A percentile compares a stretch with the other conserved stretches of the same genome.
These are phyloP conservation scores for Paramuricea clavata DNA, from an alignment of 92 coral and sea anemone genomes.

Conservation along the genomic window DNA sequence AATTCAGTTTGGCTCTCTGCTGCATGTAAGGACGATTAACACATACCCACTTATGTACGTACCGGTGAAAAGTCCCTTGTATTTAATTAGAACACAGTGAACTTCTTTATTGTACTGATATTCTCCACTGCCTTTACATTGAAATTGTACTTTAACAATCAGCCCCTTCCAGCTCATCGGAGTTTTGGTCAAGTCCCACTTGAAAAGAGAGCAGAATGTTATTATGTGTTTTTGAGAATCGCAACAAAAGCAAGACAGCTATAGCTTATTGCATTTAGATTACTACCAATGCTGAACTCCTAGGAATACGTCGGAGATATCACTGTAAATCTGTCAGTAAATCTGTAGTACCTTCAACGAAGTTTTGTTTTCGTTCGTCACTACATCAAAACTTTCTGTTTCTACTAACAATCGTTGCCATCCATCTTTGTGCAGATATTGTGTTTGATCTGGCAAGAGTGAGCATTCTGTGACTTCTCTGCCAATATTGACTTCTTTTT, in stretches of 20 bases:
- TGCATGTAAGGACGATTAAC: no score
- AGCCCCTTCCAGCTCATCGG: constrained; percentile 22
- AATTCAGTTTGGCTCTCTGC: no score
- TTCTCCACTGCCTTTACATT: background rate
- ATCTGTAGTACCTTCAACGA: constrained; percentile 14
- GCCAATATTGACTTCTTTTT: constrained; percentile 9
- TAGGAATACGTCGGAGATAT: no score
- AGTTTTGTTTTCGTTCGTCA: background rate
- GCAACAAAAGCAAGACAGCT: no score
- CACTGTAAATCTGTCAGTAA: no score
- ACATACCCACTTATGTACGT: background rate
- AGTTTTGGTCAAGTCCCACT: constrained; percentile 9
- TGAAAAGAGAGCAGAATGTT: background rate
- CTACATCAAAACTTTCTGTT: background rate
- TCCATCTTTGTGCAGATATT: constrained; percentile 9
- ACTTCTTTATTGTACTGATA: background rate
- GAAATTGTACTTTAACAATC: constrained; percentile 19
- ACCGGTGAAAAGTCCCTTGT: constrained; percentile 4
- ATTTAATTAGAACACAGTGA: constrained; percentile 22
- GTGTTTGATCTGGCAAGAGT: constrained; percentile 10
- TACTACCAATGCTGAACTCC: no score
- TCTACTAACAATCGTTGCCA: constrained; percentile 6
- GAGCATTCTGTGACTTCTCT: background rate
- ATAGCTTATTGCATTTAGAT: no score
- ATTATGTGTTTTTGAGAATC: no score